phyloP scores from a whole-genome alignment of 1,140 invertebrate genomes.

The Sinella curviseta region DNA sequence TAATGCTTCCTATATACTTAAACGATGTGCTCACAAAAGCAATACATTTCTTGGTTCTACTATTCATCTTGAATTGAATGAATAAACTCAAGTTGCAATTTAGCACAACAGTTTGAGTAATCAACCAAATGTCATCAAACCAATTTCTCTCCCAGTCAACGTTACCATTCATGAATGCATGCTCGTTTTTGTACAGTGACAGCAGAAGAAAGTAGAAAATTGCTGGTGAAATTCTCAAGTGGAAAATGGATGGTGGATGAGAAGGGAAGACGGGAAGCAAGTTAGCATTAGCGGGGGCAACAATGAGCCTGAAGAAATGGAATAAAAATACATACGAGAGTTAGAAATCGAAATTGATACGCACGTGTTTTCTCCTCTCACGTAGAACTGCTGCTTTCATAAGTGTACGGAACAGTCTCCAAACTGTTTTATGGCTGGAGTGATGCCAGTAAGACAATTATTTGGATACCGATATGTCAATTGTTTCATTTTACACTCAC shows the following conservation, averaged over 20 bases:
- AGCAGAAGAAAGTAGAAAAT: neutral
- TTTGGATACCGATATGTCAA: neutral
- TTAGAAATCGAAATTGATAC: no score
- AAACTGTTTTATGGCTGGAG: neutral
- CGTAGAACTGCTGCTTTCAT: neutral
- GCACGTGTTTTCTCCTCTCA: no score
- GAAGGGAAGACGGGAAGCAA: neutral
- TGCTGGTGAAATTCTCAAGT: neutral
- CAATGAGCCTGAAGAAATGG: no score
- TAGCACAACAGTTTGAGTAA: conserved; percentile 17
- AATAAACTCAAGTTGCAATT: conserved; percentile 10
- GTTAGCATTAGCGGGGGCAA: no score
- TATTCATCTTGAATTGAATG: no score
- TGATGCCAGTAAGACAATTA: neutral
- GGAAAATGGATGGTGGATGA: neutral
- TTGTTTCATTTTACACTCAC: neutral
- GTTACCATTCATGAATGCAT: neutral
- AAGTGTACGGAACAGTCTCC: no score
- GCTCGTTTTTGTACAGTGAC: neutral
- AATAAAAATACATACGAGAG: no score
- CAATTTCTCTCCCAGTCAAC: neutral
- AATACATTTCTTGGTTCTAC: neutral
- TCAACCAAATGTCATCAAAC: conserved; percentile 18
- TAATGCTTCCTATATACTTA: neutral
- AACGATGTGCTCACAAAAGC: neutral